Conservation (phyloP, 2,888 invertebrate species). For the Patella depressa region DNA sequence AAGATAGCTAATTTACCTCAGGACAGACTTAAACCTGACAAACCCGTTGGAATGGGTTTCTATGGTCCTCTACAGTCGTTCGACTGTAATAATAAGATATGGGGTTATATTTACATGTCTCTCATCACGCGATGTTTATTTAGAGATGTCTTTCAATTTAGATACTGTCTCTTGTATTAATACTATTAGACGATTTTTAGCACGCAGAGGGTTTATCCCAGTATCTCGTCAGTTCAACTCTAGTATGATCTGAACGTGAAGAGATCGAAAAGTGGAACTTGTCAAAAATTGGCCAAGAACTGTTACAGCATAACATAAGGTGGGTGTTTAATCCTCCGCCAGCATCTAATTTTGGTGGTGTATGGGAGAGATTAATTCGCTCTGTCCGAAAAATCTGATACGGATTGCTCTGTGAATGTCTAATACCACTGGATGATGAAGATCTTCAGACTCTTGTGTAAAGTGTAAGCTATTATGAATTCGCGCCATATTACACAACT, state of each 20-base stretch:
- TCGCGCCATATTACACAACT: background rate
- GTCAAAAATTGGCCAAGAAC: background rate
- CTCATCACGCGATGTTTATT: slow-evolving; percentile 11
- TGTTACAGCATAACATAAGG: background rate
- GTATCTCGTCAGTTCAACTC: no score
- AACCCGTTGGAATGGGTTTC: no score
- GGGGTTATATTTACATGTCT: slow-evolving; percentile 31
- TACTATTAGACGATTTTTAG: slow-evolving; percentile 28
- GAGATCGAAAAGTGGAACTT: no score
- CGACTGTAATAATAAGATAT: slow-evolving; percentile 22
- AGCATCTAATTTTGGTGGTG: slow-evolving; percentile 22
- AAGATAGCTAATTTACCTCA: no score
- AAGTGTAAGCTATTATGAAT: slow-evolving; percentile 15
- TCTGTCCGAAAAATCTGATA: slow-evolving; percentile 2
- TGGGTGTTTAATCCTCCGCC: slow-evolving; percentile 22
- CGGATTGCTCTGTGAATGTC: background rate
- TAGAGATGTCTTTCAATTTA: slow-evolving; percentile 24
- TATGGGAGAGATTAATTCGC: slow-evolving; percentile 21
- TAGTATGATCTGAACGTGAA: no score
- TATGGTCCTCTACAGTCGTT: background rate
- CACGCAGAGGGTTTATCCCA: slow-evolving; percentile 20
- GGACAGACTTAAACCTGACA: no score
- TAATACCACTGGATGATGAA: background rate
- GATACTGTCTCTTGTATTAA: slow-evolving; percentile 26
- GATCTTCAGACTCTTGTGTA: background rate